Evolutionary conservation across 2,888 invertebrate species (phyloP).

Genomic region (Himalopsyche tibetana): DNA sequence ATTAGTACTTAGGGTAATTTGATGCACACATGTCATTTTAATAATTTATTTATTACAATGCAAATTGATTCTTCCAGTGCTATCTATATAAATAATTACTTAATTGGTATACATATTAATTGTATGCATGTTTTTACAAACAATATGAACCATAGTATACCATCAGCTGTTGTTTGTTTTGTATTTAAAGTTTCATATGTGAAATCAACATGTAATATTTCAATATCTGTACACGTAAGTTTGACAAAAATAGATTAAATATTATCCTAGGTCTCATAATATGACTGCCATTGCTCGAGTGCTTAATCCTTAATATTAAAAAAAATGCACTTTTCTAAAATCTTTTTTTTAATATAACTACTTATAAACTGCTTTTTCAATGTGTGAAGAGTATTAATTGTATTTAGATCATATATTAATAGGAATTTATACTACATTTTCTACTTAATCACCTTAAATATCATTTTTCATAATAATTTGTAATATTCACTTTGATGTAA

Average conservation of each 20-base stretch:
- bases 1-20: slow-evolving; percentile 1
- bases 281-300: slow-evolving; percentile 42
- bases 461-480: slow-evolving; percentile 38
- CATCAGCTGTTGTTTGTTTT: slow-evolving; percentile 27
- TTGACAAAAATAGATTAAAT: slow-evolving; percentile 35
- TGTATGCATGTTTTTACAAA: slow-evolving; percentile 36
- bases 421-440: slow-evolving; percentile 43
- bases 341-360: slow-evolving; percentile 41
- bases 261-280: slow-evolving; percentile 35
- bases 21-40: slow-evolving; percentile 41
- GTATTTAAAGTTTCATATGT: slow-evolving; percentile 9
- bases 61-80: slow-evolving; percentile 37
- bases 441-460: slow-evolving; percentile 40
- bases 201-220: slow-evolving; percentile 35
- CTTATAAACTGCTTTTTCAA: slow-evolving; percentile 42
- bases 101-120: slow-evolving; percentile 17
- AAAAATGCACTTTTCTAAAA: slow-evolving; percentile 39
- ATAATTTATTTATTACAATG: slow-evolving; percentile 10
- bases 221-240: slow-evolving; percentile 17
- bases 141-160: background rate
- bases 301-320: slow-evolving; percentile 32
- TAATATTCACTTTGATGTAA: slow-evolving; percentile 14
- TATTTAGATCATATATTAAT: slow-evolving; percentile 38
- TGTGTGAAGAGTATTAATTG: slow-evolving; percentile 40
- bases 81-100: slow-evolving; percentile 32